Base-by-base conservation (phyloP, 2,113 vertebrate genomes). In the Epinephelus moara region DNA sequence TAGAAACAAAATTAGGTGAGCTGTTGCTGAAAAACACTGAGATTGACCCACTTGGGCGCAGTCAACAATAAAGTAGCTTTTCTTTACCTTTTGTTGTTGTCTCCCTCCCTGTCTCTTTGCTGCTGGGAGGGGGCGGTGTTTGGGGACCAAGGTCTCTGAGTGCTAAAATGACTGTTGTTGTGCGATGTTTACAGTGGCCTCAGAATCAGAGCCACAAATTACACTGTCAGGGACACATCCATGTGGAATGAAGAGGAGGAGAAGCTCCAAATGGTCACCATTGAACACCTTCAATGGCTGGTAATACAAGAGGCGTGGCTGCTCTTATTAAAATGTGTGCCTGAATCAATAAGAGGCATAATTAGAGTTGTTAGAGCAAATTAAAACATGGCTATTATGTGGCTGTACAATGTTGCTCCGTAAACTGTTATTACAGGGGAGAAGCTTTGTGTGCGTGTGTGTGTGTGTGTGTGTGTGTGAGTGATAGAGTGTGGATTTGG, bases 331-430 rank as follows among this genome's bases (percentile, higher is more conserved):
- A 94, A 99, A 99, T 95, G 97, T 97, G 97, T 96, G 96, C 96
- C 96, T 95, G 97, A 98, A 99, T 99, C 98, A 98, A 99, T 99
- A 98, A 96, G 97, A 97, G 97, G 96, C 95, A 98, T 98, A 99
- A 99, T 99, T 98, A 96, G 97, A 98, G 98, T 98, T 98, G 97
- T 99, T 98, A 99, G 97, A 98, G 97, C 96, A 98, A 98, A 99
- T 99, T 99, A 98, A 98, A 98, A 98, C 96, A 94, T 95, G 95
- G 96, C 97, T 95, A 97, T 98, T 99, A 97, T 98, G 97, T 97
- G 95, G 95, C 97, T 96, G 94, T 96, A 97, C 97, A 97, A 97
- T 97, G 97, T 97, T 97, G 95, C 95, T 97, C 96, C 95, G 95
- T 97, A 99, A 99, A 98, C 97, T 96, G 96, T 97, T 98, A 98